These are phyloP conservation scores for Abrostola triplasia DNA, from an alignment of 2,888 invertebrate genomes.

Conservation along the genomic window DNA sequence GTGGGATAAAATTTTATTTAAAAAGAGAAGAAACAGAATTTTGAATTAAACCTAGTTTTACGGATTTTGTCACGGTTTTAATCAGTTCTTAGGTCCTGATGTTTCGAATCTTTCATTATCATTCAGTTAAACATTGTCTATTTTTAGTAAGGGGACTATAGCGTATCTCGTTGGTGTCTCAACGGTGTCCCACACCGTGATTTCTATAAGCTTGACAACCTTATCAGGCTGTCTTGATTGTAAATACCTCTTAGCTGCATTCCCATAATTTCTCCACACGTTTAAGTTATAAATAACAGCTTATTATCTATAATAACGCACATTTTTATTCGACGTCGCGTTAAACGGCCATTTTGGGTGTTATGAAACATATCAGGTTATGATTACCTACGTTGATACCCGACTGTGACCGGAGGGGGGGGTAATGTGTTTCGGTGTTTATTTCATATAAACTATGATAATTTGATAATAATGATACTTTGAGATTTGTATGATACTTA, in stretches of 20 bases:
- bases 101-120: too few relatives aligned
- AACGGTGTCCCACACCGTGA: neutral
- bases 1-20: too few relatives aligned
- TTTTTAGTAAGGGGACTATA: too few relatives aligned
- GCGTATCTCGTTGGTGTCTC: neutral
- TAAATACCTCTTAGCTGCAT: neutral
- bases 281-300: constrained; percentile 61
- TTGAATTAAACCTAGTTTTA: too few relatives aligned
- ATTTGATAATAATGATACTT: constrained; percentile 53
- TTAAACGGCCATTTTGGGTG: constrained; percentile 47
- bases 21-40: too few relatives aligned
- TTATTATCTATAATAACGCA: constrained; percentile 62
- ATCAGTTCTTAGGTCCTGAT: too few relatives aligned
- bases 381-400: constrained; percentile 48
- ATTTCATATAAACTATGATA: constrained; percentile 56
- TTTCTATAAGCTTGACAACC: constrained; percentile 30
- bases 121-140: too few relatives aligned
- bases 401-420: constrained; percentile 46
- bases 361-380: constrained; percentile 52
- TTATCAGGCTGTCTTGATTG: neutral
- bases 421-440: constrained; percentile 53
- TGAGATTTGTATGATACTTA: constrained; percentile 12
- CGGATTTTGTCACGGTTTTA: too few relatives aligned
- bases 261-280: constrained; percentile 56
- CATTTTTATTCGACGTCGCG: constrained; percentile 57